A percentile compares a stretch with the other conserved stretches of the same genome.
These are phyloP conservation scores for Adelges cooleyi DNA, from an alignment of 1,140 invertebrate species.

Conservation along the genomic window DNA sequence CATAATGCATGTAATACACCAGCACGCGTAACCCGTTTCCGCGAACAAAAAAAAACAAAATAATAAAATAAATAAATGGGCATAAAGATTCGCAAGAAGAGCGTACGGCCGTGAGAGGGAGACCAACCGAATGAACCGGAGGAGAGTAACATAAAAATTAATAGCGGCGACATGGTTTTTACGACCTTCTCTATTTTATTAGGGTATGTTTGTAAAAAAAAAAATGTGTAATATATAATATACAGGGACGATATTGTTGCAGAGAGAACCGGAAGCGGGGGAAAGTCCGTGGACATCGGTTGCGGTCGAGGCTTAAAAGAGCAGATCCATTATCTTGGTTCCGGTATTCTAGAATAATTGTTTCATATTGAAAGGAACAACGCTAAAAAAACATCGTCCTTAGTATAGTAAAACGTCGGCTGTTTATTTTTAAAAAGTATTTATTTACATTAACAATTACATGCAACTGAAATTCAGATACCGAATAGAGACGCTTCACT, in stretches of 20 bases:
- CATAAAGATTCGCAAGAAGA: constrained; percentile 16
- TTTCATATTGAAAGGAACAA: constrained; percentile 26
- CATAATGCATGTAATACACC: constrained; percentile 26
- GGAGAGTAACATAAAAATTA: constrained; percentile 26
- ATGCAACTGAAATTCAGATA: too few relatives aligned
- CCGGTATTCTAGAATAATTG: constrained; percentile 22
- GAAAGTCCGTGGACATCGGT: constrained; percentile 18
- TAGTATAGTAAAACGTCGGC: not conserved
- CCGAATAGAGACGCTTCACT: too few relatives aligned
- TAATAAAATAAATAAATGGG: constrained; percentile 24
- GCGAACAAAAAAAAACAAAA: constrained; percentile 21
- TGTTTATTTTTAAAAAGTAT: constrained; percentile 14
- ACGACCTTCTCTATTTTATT: constrained; percentile 25
- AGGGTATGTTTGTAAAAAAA: constrained; percentile 25
- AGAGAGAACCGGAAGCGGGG: constrained; percentile 20
- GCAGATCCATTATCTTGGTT: constrained; percentile 27
- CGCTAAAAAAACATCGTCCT: constrained; percentile 16
- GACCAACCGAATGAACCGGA: not conserved
- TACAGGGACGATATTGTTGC: constrained; percentile 25
- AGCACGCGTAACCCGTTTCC: constrained; percentile 28
- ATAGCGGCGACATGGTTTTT: constrained; percentile 27
- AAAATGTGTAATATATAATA: not conserved
- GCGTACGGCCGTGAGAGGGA: not conserved
- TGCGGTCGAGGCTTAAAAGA: constrained; percentile 22
- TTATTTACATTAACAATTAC: too few relatives aligned